These are phyloP conservation scores for Pteropus rufus DNA, from an alignment of 2,797 vertebrate species.

Conservation along the genomic window DNA sequence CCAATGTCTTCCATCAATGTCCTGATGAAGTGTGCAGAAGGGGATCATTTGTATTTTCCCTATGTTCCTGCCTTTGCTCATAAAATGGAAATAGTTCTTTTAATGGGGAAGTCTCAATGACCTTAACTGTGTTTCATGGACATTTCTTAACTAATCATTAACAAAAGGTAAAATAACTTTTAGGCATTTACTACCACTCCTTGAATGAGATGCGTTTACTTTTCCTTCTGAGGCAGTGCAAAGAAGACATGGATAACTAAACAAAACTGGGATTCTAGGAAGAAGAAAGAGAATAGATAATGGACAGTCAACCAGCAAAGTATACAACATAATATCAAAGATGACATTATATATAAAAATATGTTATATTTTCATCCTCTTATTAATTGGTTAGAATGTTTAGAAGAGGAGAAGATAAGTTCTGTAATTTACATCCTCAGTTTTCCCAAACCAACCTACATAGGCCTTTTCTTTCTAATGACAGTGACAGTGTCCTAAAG, in stretches of 20 bases:
- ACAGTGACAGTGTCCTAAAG: not conserved
- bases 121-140: not conserved
- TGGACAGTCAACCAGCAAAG: not conserved
- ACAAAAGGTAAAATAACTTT: not conserved
- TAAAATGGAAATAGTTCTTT: not conserved
- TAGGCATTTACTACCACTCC: not conserved
- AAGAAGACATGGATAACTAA: not conserved
- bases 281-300: not conserved
- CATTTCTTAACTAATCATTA: not conserved
- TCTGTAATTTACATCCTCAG: not conserved
- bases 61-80: not conserved
- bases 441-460: not conserved
- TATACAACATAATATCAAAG: not conserved
- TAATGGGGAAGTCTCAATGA: not conserved
- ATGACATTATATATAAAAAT: not conserved
- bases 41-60: not conserved
- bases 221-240: not conserved
- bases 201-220: rapidly evolving
- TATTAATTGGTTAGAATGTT: not conserved
- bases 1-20: not conserved
- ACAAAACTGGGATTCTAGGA: not conserved
- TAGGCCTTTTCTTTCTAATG: not conserved
- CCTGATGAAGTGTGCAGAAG: not conserved
- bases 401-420: not conserved
- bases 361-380: not conserved